Conservation (phyloP, 2,113 vertebrate species). For the Cercocebus atys region DNA sequence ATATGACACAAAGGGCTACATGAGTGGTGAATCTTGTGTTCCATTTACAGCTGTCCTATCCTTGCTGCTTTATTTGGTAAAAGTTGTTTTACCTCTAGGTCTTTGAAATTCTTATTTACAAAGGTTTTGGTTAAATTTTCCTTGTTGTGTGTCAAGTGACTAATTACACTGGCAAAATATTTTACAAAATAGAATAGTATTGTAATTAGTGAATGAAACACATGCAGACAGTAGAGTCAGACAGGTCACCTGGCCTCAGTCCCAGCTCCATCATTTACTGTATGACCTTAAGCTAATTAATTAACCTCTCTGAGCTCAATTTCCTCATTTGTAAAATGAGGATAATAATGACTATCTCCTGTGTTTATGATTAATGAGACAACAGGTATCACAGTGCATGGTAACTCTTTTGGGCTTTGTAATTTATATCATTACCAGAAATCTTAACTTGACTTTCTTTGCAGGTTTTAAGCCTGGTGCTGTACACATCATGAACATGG, state of each 20-base stretch:
- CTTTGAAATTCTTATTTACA: slow-evolving; percentile 31
- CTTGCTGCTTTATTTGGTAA: slow-evolving; percentile 4
- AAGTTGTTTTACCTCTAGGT: background rate
- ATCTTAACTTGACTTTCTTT: slow-evolving; percentile 1
- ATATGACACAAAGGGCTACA: background rate
- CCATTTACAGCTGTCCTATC: background rate
- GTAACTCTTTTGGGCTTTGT: background rate
- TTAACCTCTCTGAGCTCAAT: slow-evolving; percentile 23
- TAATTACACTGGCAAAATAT: background rate
- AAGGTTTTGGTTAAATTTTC: background rate
- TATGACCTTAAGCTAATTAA: slow-evolving; percentile 21
- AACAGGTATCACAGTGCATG: background rate
- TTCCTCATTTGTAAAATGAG: slow-evolving; percentile 12
- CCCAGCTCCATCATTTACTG: background rate
- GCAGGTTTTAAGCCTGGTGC: background rate
- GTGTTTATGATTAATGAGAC: slow-evolving; percentile 7
- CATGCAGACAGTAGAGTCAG: background rate
- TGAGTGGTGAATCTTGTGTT: background rate
- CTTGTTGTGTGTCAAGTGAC: background rate
- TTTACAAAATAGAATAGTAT: background rate
- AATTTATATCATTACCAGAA: background rate
- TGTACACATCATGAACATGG: background rate
- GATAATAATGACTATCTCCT: slow-evolving; percentile 7
- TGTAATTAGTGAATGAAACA: background rate
- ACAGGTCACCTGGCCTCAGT: background rate